Conservation (phyloP, 2,113 vertebrate genomes). For the Pelecanoides urinatrix region DNA sequence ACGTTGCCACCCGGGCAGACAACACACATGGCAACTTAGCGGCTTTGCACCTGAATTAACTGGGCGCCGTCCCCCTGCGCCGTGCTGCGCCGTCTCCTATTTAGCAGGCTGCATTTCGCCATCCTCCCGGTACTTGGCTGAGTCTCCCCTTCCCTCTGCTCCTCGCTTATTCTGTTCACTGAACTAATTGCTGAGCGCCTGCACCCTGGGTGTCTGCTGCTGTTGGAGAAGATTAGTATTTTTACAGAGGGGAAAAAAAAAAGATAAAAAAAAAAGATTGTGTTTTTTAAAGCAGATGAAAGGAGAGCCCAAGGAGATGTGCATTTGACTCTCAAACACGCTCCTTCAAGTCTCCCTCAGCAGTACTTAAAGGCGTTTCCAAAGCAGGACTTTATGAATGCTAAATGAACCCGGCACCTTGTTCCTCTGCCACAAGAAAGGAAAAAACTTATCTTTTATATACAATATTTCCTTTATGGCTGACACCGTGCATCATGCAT, state of each 20-base stretch:
- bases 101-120: neutral
- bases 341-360: constrained; percentile 74
- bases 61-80: neutral
- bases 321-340: constrained; percentile 75
- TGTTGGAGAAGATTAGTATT: constrained; percentile 72
- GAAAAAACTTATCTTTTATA: constrained; percentile 64
- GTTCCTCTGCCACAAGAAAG: constrained; percentile 70
- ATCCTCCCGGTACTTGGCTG: neutral
- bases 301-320: constrained; percentile 75
- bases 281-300: constrained; percentile 77
- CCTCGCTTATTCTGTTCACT: constrained; percentile 5
- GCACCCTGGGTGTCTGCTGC: constrained; percentile 60
- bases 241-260: constrained; percentile 17
- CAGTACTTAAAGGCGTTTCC: constrained; percentile 77
- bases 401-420: constrained; percentile 72
- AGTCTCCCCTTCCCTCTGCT: constrained; percentile 47
- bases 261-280: constrained; percentile 52
- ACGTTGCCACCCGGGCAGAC: rapidly evolving
- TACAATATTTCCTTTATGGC: constrained; percentile 67
- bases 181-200: constrained; percentile 65
- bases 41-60: neutral
- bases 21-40: rapidly evolving
- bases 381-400: constrained; percentile 79
- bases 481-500: neutral
- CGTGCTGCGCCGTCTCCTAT: neutral